Conservation (phyloP, 1,140 invertebrate genomes). For the Pseudomyrmex flavicornis region DNA sequence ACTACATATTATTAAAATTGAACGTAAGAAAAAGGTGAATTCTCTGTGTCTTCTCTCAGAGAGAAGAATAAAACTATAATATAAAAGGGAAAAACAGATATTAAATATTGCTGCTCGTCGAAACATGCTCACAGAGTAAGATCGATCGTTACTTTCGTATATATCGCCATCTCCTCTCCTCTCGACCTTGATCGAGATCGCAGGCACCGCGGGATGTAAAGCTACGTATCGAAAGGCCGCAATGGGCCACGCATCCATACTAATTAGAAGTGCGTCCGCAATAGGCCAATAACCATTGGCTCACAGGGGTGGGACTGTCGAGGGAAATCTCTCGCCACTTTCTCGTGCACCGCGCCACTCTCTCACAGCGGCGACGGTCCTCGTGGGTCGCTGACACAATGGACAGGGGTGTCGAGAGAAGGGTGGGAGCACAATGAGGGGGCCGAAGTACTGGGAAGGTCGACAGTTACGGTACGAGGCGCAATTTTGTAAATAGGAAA, state of each 20-base stretch:
- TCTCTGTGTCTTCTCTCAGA: too few relatives aligned
- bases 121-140: too few relatives aligned
- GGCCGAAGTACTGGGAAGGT: conserved; percentile 35
- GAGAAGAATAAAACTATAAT: background rate
- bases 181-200: conserved; percentile 47
- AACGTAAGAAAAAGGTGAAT: too few relatives aligned
- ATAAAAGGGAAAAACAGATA: background rate
- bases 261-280: conserved; percentile 66
- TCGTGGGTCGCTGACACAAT: conserved; percentile 59
- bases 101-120: background rate
- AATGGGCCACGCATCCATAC: conserved; percentile 53
- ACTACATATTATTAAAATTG: too few relatives aligned
- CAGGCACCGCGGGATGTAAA: background rate
- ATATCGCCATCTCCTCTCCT: background rate
- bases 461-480: conserved; percentile 53
- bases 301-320: conserved; percentile 28
- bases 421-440: conserved; percentile 56
- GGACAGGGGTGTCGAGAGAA: conserved; percentile 49
- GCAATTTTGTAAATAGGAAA: conserved; percentile 73
- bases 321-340: conserved; percentile 54
- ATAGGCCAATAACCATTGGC: conserved; percentile 60
- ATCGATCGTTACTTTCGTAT: background rate
- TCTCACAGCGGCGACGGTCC: background rate
- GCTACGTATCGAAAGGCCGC: background rate
- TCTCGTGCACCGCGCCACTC: background rate